phyloP scores from a whole-genome alignment of 1,140 invertebrate species.

The Drosophila arawakana region DNA sequence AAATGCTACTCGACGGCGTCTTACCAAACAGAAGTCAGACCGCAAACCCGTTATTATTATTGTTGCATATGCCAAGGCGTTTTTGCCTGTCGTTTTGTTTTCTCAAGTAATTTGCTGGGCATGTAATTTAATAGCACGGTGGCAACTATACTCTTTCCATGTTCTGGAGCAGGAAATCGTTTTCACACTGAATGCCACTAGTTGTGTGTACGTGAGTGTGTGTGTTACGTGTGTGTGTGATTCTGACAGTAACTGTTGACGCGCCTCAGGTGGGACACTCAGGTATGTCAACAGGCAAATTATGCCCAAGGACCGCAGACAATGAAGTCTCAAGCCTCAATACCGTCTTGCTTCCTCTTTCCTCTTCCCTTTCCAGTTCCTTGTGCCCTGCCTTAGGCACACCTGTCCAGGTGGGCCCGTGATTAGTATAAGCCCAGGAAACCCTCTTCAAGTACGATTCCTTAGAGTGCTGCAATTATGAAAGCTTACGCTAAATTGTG shows the following conservation, averaged over 20 bases:
- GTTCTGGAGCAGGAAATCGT: constrained; percentile 12
- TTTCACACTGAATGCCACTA: background rate
- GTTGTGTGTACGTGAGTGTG: constrained; percentile 8
- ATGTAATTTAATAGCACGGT: constrained; percentile 54
- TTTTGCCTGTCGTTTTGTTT: constrained; percentile 57
- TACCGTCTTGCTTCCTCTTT: background rate
- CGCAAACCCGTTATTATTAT: constrained; percentile 56
- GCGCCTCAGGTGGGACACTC: constrained; percentile 37
- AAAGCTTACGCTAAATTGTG: constrained; percentile 48
- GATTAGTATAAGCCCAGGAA: constrained; percentile 31
- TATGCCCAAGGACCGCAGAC: constrained; percentile 45
- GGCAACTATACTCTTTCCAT: constrained; percentile 32
- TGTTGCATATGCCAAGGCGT: constrained; percentile 56
- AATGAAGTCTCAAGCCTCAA: constrained; percentile 29
- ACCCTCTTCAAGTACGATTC: constrained; percentile 23
- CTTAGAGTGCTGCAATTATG: constrained; percentile 45
- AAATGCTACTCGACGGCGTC: constrained; percentile 31
- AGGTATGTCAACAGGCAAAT: constrained; percentile 56
- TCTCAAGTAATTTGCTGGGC: constrained; percentile 55
- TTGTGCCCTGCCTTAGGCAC: background rate
- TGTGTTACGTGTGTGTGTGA: constrained; percentile 12
- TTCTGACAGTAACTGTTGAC: constrained; percentile 48
- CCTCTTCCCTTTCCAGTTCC: background rate
- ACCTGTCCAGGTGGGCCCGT: constrained; percentile 22
- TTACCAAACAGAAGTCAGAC: constrained; percentile 38